Conservation (phyloP, 2,797 vertebrate genomes). For the Lerista edwardsae region DNA sequence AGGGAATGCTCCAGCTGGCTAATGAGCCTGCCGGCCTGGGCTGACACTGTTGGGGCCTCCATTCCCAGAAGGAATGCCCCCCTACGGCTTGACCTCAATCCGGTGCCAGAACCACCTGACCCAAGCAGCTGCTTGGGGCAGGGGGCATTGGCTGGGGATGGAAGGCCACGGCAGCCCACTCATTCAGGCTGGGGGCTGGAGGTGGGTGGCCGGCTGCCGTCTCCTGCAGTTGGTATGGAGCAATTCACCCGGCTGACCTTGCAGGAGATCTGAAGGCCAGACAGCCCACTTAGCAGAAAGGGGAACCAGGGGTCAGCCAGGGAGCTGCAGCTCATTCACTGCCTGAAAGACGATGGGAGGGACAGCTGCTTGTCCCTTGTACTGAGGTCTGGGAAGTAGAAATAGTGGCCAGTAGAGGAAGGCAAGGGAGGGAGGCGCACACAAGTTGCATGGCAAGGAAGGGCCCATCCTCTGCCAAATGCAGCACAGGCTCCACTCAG, state of each 20-base stretch:
- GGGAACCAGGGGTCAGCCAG: neutral
- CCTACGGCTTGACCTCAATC: neutral
- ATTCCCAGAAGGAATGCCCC: neutral
- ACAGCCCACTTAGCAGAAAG: neutral
- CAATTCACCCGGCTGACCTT: neutral
- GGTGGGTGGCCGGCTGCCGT: neutral
- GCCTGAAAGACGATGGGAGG: neutral
- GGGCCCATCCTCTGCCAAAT: too few species aligned
- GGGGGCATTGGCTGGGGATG: neutral
- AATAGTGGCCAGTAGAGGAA: neutral
- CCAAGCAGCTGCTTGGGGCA: neutral
- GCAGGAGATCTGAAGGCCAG: neutral
- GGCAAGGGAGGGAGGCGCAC: rapidly evolving
- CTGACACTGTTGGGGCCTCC: neutral
- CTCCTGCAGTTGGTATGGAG: neutral
- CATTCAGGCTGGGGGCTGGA: neutral
- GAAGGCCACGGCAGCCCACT: neutral
- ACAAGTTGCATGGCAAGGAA: too few species aligned
- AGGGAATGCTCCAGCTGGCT: neutral
- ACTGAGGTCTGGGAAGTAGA: too few species aligned
- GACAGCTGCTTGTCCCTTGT: too few species aligned
- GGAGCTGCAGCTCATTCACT: neutral
- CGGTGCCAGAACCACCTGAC: neutral
- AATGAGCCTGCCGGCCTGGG: neutral
- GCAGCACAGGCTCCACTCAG: too few species aligned